These are phyloP conservation scores for Teleiodes luculella DNA, from an alignment of 2,888 invertebrate genomes.

Conservation along the genomic window DNA sequence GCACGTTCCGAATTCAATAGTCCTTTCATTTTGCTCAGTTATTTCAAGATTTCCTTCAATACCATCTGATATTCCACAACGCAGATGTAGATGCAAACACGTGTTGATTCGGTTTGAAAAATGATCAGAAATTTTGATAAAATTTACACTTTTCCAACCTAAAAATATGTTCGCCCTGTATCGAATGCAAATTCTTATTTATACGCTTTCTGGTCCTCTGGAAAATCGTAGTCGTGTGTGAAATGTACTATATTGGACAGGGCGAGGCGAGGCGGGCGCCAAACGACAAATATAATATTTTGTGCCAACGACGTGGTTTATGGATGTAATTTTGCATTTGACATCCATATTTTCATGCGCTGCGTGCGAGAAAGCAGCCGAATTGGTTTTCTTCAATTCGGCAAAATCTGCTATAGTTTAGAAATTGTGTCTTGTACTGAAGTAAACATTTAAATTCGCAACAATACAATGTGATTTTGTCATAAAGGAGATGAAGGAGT, in stretches of 20 bases:
- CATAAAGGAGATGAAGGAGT: no score
- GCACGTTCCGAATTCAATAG: not conserved
- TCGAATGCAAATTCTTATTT: constrained; percentile 56
- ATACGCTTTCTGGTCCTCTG: constrained; percentile 39
- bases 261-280: constrained; percentile 1
- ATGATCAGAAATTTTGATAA: constrained; percentile 5
- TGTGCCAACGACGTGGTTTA: constrained; percentile 12
- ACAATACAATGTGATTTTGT: no score
- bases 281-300: constrained; percentile 22
- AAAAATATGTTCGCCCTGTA: constrained; percentile 39
- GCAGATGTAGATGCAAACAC: not conserved
- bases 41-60: constrained; percentile 1
- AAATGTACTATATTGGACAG: constrained; percentile 48
- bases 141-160: not conserved
- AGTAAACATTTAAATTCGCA: no score
- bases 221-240: constrained; percentile 42
- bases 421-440: no score
- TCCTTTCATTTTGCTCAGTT: not conserved
- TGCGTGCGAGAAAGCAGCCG: not conserved
- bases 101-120: constrained; percentile 6
- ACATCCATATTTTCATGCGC: constrained; percentile 9
- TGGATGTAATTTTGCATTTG: constrained; percentile 12
- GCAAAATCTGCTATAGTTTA: no score
- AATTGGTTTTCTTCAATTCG: not conserved
- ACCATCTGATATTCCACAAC: not conserved